Evolutionary conservation across 2,888 invertebrate species (phyloP), one percentile per base, ranked within the genome.

Genomic region (Charanyca ferruginea): DNA sequence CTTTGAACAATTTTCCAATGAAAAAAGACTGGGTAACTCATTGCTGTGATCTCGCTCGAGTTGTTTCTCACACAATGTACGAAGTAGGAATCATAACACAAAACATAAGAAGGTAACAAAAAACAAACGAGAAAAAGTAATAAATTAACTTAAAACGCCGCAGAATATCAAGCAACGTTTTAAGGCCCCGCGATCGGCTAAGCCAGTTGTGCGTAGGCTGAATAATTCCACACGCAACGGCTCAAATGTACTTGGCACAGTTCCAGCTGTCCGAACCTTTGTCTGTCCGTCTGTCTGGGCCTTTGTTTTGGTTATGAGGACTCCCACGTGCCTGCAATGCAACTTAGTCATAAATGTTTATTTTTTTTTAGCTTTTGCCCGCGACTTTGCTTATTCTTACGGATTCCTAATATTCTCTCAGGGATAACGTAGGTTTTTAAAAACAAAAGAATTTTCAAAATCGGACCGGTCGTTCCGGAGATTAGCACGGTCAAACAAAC

Each of bases 281-380:
- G 90, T 91, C 89, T 90, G 88, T 86, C 79, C 77, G 89, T 87
- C 81, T 84, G 89, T 89, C 87, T 91, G 90, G 83, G 83, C 82
- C 90, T 92, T 93, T 92, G 92, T 93, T 89, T 91, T 83, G 68
- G 69, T 66, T 78, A 83, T 82, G 84, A 84, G 76, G 74, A 71
- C 80, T 66, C 81, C 72, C 75, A 81, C 80, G 74, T 76, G 52
- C 60, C 51, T 25, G 45, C 60, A 63, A 32, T 62, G 55, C 65
- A 64, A 60, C 59, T 79, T 80, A 79, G 48, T 79, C 80, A 78
- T 58, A 53, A n/a, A n/a, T n/a, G n/a, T n/a, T n/a, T n/a, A n/a
- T n/a, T n/a, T n/a, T n/a, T n/a, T n/a, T n/a, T n/a, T n/a, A n/a
- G n/a, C n/a, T n/a, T n/a, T n/a, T n/a, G n/a, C n/a, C n/a, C n/a